Percentiles rank a stretch among this genome's conserved stretches.
Conservation (phyloP, 1,140 invertebrate genomes). For the Leptoteleia sp. region DNA sequence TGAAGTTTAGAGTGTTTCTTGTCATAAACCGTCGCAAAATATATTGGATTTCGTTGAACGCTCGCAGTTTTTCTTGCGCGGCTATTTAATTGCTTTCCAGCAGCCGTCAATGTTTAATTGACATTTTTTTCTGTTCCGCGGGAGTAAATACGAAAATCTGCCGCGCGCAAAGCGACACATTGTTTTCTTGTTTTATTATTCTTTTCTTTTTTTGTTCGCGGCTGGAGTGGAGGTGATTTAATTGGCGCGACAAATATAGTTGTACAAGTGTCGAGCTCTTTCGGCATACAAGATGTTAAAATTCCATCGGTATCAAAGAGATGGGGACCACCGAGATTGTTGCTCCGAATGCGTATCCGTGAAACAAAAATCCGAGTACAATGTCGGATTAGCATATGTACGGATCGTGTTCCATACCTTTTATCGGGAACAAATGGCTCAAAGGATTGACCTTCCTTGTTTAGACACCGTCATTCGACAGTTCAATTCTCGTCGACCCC, state of each 20-base stretch:
- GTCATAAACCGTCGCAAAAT: constrained; percentile 1
- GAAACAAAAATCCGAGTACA: constrained; percentile 36
- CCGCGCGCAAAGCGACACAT: too few relatives aligned
- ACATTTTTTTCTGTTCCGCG: background rate
- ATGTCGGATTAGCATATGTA: background rate
- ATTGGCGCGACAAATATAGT: constrained; percentile 9
- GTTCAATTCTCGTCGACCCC: too few relatives aligned
- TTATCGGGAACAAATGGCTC: constrained; percentile 39
- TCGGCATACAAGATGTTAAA: constrained; percentile 13
- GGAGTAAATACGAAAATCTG: too few relatives aligned
- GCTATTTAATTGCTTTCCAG: constrained; percentile 3
- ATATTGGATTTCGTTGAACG: constrained; percentile 4
- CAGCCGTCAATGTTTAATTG: background rate
- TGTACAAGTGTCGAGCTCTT: constrained; percentile 2
- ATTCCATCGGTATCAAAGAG: constrained; percentile 11
- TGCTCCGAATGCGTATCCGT: constrained; percentile 31
- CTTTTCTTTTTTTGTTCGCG: too few relatives aligned
- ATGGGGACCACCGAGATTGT: constrained; percentile 13
- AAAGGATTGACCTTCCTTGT: constrained; percentile 47
- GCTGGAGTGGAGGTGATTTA: background rate
- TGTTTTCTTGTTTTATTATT: too few relatives aligned
- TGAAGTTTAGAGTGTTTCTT: constrained; percentile 19
- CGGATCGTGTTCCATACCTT: constrained; percentile 23
- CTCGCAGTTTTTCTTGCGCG: background rate
- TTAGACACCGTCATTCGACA: constrained; percentile 13